Base-by-base conservation (phyloP, 92 coral and sea anemone species). In the Virgularia gustaviana region DNA sequence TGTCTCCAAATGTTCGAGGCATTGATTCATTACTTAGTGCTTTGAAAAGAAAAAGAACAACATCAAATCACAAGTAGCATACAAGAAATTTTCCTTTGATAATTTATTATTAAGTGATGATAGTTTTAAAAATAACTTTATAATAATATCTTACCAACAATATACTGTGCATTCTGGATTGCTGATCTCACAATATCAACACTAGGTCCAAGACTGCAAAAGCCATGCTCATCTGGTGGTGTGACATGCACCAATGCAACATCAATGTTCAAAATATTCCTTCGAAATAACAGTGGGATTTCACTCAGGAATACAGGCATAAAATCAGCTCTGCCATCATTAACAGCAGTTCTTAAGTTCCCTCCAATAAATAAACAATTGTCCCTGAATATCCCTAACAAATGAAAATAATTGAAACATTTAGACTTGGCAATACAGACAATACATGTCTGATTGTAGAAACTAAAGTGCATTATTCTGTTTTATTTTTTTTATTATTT, bases 141-240 rank as follows among this genome's bases (percentile, higher is more conserved):
- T n/a, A n/a, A n/a, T n/a, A n/a, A n/a, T n/a, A 8, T 25, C 84
- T 6, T 78, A 91, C 97, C 97, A 70, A 91, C 73, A 32, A 91
- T 91, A 61, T 89, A 86, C 64, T 88, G 88, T 10, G 97, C 97
- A 91, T 91, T 91, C 76, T 88, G 88, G 34, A 91, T 83, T 1
- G 97, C 97, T 67, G 97, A 78, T 83, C 96, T 83, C 66, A 91
- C 81, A 33, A 89, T 85, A 77, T 91, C 97, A 0, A 91, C 97
- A 79, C 97, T 89, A 1, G 97, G 97, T 2, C 97, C 97, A 11
- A 91, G 88, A 19, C 91, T 91, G 49, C 97, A 91, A 52, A 89
- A 91, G 37, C 97, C 97, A 76, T 91, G 97, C 56, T 91, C 90
- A 77, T 91, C 97, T 15, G 97, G 97, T n/a, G 96, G 97, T 57